Conservation (phyloP, 2,888 invertebrate species). For the Temnothorax ravouxi region DNA sequence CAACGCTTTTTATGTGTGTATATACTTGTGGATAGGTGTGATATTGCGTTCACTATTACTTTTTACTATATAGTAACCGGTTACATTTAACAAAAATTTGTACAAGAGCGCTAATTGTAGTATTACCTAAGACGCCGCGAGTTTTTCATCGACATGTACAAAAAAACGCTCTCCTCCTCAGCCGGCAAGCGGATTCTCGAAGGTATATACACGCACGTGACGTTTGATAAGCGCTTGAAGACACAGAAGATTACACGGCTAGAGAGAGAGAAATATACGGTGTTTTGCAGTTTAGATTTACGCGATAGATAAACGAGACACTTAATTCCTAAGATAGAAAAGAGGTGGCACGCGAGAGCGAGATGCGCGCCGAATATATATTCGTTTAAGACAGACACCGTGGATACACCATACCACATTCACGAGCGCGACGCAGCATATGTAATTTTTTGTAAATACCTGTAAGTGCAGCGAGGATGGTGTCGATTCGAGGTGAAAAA, state of each 20-base stretch:
- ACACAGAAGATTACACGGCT: constrained; percentile 31
- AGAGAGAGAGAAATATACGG: constrained; percentile 17
- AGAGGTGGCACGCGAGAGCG: constrained; percentile 44
- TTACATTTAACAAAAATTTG: constrained; percentile 17
- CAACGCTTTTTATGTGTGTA: constrained; percentile 46
- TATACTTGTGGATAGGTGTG: constrained; percentile 44
- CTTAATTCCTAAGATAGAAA: constrained; percentile 72
- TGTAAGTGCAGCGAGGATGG: constrained; percentile 50
- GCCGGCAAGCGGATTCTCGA: constrained; percentile 35
- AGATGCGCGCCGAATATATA: constrained; percentile 60
- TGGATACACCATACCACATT: constrained; percentile 8
- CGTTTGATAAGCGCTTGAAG: constrained; percentile 36
- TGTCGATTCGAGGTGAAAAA: constrained; percentile 31
- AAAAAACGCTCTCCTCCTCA: constrained; percentile 39
- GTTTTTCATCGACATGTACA: constrained; percentile 55
- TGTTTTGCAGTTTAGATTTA: constrained; percentile 70
- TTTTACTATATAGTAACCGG: neutral
- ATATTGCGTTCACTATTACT: constrained; percentile 20
- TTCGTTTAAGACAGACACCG: constrained; percentile 68
- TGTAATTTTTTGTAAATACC: constrained; percentile 75
- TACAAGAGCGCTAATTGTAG: constrained; percentile 40
- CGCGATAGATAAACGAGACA: constrained; percentile 68
- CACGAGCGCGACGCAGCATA: constrained; percentile 68
- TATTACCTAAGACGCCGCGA: constrained; percentile 6
- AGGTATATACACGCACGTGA: constrained; percentile 52